phyloP scores from a whole-genome alignment of 2,113 vertebrate species.

The Psephotus haematonotus region DNA sequence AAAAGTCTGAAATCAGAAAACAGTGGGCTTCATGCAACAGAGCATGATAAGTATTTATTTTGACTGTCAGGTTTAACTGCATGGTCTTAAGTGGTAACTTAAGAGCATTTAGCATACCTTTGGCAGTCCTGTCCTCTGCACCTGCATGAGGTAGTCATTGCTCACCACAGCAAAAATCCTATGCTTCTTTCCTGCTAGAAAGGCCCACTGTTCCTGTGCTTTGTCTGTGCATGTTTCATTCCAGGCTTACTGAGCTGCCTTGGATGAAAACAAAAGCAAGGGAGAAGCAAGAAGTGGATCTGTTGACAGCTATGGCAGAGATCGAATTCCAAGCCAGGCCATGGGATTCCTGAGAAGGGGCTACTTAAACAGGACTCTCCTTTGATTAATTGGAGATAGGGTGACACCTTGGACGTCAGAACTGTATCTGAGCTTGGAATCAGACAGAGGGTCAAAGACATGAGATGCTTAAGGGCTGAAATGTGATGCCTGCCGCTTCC shows the following conservation, averaged over 20 bases:
- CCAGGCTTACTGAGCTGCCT: neutral
- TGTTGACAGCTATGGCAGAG: constrained; percentile 57
- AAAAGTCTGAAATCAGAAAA: neutral
- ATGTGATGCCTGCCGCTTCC: neutral
- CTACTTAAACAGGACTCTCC: constrained; percentile 38
- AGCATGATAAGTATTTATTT: neutral
- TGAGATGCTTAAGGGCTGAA: constrained; percentile 40
- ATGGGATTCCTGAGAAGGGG: constrained; percentile 42
- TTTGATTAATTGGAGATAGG: constrained; percentile 52
- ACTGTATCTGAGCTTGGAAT: constrained; percentile 25
- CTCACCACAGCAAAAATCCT: fast-evolving
- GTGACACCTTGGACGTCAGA: constrained; percentile 61
- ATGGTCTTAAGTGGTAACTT: neutral
- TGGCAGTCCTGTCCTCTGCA: neutral
- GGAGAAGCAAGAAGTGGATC: constrained; percentile 33
- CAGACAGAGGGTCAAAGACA: constrained; percentile 6
- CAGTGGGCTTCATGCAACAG: neutral
- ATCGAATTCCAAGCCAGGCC: constrained; percentile 52
- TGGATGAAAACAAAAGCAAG: constrained; percentile 45
- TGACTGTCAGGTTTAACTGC: neutral
- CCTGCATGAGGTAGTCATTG: neutral
- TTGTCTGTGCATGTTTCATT: neutral
- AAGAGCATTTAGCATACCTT: neutral
- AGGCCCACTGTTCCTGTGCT: neutral
- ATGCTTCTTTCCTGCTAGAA: neutral